phyloP scores from a whole-genome alignment of 2,888 invertebrate genomes.

The Ditylenchus weischeri region DNA sequence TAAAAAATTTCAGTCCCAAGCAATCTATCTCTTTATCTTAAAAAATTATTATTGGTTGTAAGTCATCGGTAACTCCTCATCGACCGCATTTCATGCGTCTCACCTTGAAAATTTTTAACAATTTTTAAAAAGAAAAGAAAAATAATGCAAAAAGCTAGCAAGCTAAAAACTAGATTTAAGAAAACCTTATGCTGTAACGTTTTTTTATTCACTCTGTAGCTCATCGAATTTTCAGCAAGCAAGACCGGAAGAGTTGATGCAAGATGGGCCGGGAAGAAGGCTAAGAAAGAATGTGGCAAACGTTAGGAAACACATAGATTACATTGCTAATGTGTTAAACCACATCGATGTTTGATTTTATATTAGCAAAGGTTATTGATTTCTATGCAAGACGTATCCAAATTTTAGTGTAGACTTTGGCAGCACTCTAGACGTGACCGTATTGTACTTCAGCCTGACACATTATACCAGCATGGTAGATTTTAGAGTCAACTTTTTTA shows the following conservation, averaged over 20 bases:
- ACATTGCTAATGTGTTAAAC: slow-evolving; percentile 53
- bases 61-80: no score
- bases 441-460: slow-evolving; percentile 85
- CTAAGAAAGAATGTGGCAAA: slow-evolving; percentile 58
- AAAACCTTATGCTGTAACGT: no score
- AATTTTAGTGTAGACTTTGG: slow-evolving; percentile 80
- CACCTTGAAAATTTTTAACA: no score
- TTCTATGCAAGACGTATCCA: slow-evolving; percentile 2
- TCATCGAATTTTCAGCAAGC: slow-evolving; percentile 7
- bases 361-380: slow-evolving; percentile 9
- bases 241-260: slow-evolving; percentile 21
- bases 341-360: slow-evolving; percentile 44
- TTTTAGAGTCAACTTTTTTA: no score
- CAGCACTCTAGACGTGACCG: slow-evolving; percentile 86
- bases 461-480: slow-evolving; percentile 71
- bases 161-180: no score
- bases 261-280: slow-evolving; percentile 52
- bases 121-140: no score
- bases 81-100: no score
- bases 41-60: no score
- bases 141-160: no score
- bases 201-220: no score
- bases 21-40: no score
- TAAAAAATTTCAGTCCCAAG: no score
- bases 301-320: slow-evolving; percentile 56